Conservation (phyloP, 1,140 invertebrate species). For the Chionoecetes opilio region DNA sequence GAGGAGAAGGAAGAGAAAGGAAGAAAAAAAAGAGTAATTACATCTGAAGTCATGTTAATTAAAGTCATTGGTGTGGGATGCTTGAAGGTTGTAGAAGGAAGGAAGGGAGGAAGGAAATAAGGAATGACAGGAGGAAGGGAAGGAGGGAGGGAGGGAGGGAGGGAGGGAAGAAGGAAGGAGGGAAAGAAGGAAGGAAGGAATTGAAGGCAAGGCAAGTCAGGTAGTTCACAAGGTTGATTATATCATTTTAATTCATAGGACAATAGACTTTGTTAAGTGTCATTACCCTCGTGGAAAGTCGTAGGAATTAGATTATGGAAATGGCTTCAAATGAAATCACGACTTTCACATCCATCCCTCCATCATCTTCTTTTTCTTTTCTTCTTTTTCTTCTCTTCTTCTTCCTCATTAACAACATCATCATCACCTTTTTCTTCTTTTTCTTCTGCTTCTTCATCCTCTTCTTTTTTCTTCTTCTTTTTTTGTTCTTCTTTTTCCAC, state of each 20-base stretch:
- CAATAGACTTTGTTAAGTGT: constrained; percentile 21
- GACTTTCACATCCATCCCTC: background rate
- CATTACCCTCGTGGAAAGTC: constrained; percentile 28
- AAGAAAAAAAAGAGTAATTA: background rate
- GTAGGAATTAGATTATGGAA: constrained; percentile 69
- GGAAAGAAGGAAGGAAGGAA: background rate
- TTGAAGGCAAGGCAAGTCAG: background rate
- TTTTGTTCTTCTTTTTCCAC: background rate
- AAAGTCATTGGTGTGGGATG: constrained; percentile 42
- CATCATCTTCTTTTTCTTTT: background rate
- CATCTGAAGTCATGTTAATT: constrained; percentile 64
- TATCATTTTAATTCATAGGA: constrained; percentile 13
- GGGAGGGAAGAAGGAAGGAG: background rate
- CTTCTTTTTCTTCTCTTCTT: background rate
- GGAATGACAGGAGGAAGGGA: background rate
- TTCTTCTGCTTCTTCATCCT: background rate
- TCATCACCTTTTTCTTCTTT: too few species aligned
- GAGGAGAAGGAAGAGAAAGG: background rate
- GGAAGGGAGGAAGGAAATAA: background rate
- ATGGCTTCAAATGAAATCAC: constrained; percentile 62
- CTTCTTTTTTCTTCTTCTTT: background rate
- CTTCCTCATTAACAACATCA: background rate
- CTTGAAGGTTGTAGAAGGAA: background rate
- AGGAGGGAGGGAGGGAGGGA: background rate
- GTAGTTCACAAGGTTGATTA: constrained; percentile 14